These are phyloP conservation scores for Tipula helvola DNA, from an alignment of 2,888 invertebrate species.

Conservation along the genomic window DNA sequence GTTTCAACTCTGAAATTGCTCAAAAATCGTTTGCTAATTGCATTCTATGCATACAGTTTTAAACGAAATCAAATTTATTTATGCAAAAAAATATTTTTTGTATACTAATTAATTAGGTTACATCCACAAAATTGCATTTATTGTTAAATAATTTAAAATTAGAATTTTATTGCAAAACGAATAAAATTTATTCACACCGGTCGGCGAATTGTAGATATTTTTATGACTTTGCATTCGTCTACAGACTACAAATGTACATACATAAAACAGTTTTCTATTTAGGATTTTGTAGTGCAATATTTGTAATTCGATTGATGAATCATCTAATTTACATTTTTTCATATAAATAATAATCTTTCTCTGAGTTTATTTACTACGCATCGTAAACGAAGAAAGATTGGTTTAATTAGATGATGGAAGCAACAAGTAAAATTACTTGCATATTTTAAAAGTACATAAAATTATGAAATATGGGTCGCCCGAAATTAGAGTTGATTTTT, in stretches of 20 bases:
- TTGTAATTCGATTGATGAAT: neutral
- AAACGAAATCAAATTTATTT: neutral
- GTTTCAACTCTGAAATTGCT: neutral
- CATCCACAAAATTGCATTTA: neutral
- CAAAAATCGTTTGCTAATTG: neutral
- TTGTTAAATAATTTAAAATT: neutral
- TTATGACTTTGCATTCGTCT: neutral
- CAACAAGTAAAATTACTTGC: too few relatives aligned
- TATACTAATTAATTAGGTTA: neutral
- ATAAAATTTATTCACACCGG: neutral
- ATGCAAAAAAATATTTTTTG: neutral
- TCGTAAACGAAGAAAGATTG: too few relatives aligned
- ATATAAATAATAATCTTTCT: too few relatives aligned
- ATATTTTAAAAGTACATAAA: too few relatives aligned
- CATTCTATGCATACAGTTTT: neutral
- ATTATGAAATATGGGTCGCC: too few relatives aligned
- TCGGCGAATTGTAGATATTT: neutral
- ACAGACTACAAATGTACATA: neutral
- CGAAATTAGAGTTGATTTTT: too few relatives aligned
- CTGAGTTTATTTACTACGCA: too few relatives aligned
- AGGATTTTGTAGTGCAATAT: neutral
- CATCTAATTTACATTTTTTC: neutral
- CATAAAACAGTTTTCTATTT: neutral
- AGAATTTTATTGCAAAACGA: neutral
- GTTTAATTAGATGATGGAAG: too few relatives aligned